Evolutionary conservation across 2,113 vertebrate genomes (phyloP).

Genomic region (Saccopteryx leptura): DNA sequence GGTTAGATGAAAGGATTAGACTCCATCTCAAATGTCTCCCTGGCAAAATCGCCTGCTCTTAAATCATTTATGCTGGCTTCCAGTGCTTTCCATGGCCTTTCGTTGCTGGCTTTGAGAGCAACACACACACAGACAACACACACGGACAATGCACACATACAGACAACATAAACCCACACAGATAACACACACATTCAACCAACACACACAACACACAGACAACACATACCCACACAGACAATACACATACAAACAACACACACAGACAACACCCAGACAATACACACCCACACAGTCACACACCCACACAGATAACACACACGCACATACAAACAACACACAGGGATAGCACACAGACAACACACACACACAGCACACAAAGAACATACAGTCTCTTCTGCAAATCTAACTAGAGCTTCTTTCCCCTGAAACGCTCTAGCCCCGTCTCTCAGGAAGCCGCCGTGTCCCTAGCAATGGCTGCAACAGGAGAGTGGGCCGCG

Average conservation of each 20-base stretch:
- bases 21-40: conserved; percentile 90
- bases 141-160: not conserved
- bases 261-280: not conserved
- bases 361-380: not conserved
- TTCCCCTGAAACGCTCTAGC: not conserved
- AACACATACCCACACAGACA: not conserved
- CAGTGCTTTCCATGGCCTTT: conserved; percentile 80
- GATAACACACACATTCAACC: not conserved
- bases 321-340: too few species aligned
- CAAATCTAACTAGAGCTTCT: too few species aligned
- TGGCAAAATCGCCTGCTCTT: conserved; percentile 87
- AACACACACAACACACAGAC: not conserved
- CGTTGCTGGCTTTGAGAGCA: conserved; percentile 77
- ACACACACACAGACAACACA: not conserved
- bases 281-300: not conserved
- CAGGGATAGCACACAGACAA: not conserved
- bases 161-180: not conserved
- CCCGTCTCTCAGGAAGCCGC: too few species aligned
- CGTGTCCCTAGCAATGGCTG: not conserved
- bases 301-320: not conserved
- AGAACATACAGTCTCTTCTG: not conserved
- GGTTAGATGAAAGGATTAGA: conserved; percentile 93
- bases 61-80: conserved; percentile 90
- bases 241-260: not conserved
- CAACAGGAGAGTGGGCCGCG: not conserved